Percentiles rank a stretch among this genome's conserved stretches.
Conservation (phyloP, 1,140 invertebrate species). For the Euura lappo region DNA sequence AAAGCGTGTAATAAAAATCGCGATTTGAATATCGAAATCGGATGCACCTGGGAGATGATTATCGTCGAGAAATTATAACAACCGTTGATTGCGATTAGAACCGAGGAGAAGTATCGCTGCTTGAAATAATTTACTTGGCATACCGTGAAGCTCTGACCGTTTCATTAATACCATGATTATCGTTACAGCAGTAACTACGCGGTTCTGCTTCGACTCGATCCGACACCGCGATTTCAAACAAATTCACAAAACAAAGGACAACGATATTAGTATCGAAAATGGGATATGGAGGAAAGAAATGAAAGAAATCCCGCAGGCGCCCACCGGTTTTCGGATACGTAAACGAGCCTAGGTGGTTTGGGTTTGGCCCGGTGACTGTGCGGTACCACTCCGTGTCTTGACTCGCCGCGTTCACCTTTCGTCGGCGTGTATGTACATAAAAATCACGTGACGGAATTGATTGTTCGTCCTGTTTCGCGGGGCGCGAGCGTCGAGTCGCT, state of each 20-base stretch:
- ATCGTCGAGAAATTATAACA: neutral
- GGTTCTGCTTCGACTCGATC: too few species aligned
- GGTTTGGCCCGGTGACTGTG: neutral
- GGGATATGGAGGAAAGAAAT: too few species aligned
- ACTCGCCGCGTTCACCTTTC: neutral
- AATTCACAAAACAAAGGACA: too few species aligned
- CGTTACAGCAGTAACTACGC: neutral
- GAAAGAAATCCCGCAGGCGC: neutral
- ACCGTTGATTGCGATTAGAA: neutral
- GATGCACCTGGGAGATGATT: neutral
- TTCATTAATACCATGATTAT: neutral
- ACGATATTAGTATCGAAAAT: too few species aligned
- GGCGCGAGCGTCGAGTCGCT: neutral
- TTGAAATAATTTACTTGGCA: neutral
- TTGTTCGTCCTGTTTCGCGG: neutral
- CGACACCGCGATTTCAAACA: too few species aligned
- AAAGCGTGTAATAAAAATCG: neutral
- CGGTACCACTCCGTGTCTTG: constrained; percentile 1
- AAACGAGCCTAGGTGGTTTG: neutral
- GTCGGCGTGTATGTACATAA: neutral
- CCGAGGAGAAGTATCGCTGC: neutral
- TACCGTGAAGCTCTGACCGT: neutral
- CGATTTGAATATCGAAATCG: too few species aligned
- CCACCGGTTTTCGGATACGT: constrained; percentile 6
- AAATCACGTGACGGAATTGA: neutral